A percentile compares a stretch with the other conserved stretches of the same genome.
These are phyloP conservation scores for Drosophila repletoides DNA, from an alignment of 1,140 invertebrate species.

Conservation along the genomic window DNA sequence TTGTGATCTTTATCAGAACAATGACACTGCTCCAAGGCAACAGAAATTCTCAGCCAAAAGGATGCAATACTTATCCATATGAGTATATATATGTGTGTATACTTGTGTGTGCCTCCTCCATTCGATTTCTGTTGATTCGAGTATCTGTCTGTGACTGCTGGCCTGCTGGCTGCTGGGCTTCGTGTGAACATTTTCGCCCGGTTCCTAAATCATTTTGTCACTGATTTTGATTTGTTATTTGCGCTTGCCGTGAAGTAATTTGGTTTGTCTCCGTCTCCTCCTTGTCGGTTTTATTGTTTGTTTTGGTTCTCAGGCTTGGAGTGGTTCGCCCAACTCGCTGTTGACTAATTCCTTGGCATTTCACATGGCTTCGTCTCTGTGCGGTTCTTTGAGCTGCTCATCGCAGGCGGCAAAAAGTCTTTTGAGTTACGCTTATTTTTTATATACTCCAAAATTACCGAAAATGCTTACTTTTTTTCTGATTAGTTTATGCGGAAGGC, in stretches of 20 bases:
- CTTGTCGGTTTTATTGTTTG: constrained; percentile 53
- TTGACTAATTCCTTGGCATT: constrained; percentile 46
- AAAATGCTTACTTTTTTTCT: no score
- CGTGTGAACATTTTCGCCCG: constrained; percentile 74
- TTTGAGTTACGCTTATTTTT: not conserved
- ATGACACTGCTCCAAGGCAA: constrained; percentile 55
- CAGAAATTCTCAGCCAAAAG: constrained; percentile 71
- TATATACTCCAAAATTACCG: no score
- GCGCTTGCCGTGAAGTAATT: constrained; percentile 61
- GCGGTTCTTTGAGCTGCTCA: constrained; percentile 12
- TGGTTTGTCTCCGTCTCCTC: constrained; percentile 30
- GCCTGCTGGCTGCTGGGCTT: constrained; percentile 37
- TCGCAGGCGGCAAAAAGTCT: not conserved
- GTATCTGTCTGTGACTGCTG: constrained; percentile 14
- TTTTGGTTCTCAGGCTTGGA: constrained; percentile 69
- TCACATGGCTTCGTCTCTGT: constrained; percentile 7
- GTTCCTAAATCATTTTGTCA: constrained; percentile 80
- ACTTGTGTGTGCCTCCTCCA: constrained; percentile 36
- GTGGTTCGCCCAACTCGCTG: constrained; percentile 15
- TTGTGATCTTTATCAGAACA: constrained; percentile 75
- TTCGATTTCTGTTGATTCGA: constrained; percentile 37
- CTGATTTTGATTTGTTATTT: constrained; percentile 79
- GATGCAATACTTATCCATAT: constrained; percentile 45
- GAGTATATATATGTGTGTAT: constrained; percentile 29
- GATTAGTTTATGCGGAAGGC: not conserved